Evolutionary conservation across 2,888 invertebrate genomes (phyloP).

Genomic region (Rapana venosa): DNA sequence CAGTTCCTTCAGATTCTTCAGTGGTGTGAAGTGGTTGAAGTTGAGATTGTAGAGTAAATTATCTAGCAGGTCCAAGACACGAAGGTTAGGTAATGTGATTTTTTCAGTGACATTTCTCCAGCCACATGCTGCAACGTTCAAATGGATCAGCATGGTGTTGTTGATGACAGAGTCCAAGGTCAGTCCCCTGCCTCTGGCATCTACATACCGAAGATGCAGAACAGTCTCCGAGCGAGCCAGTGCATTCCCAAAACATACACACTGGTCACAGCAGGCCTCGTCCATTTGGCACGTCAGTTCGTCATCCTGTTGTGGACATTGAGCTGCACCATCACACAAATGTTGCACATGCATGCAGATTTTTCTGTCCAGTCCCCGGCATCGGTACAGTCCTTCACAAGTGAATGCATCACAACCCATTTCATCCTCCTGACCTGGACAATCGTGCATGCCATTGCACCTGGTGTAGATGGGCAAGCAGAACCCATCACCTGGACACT

Average conservation of each 20-base stretch:
- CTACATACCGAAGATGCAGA: background rate
- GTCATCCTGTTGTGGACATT: background rate
- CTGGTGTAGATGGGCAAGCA: background rate
- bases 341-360: background rate
- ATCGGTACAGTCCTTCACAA: background rate
- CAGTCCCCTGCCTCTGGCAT: background rate
- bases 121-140: background rate
- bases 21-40: background rate
- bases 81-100: background rate
- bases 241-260: no score
- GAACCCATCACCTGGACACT: background rate
- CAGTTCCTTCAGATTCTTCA: background rate
- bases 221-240: background rate
- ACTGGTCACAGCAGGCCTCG: background rate
- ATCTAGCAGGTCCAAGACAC: background rate
- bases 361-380: background rate
- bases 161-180: background rate
- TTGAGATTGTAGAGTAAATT: background rate
- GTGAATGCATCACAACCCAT: background rate
- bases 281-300: background rate
- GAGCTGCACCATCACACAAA: background rate
- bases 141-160: background rate
- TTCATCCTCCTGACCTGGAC: background rate
- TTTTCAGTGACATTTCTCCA: background rate
- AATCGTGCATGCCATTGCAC: slow-evolving; percentile 6